Base-by-base conservation (phyloP, 2,888 invertebrate genomes). In the Cerastis leucographa region DNA sequence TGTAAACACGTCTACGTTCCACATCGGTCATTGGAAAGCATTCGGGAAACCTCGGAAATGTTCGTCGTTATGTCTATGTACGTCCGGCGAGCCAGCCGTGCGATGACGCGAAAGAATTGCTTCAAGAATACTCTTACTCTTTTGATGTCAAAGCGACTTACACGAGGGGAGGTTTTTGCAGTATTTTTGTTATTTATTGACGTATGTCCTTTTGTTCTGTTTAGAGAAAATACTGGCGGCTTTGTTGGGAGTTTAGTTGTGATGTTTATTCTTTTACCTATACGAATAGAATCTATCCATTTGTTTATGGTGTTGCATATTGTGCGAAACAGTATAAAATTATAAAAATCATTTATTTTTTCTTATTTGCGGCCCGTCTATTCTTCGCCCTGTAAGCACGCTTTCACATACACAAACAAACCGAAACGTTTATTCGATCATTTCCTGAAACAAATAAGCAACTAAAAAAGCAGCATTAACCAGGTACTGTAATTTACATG, bases 141-240 rank as follows among this genome's bases (percentile, higher is more conserved):
- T 84, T 84, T 84, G 84, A 84, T 86, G 80, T 86, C 80, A 79
- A 85, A 75, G 76, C 69, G 19, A 78, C 72, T 77, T 71, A 74
- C 46, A 68, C 61, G 61, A 61, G 51, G 25, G 25, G 42, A 65
- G 49, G 44, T 51, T 77, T 49, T 65, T 83, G 49, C 29, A 75
- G 74, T 67, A 56, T 69, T 64, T 62, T 67, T 56, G 65, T 76
- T 78, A 62, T 78, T 83, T 72, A 72, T 79, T 64, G 79, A 77
- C 49, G 40, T 54, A 69, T 29, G 61, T 65, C 56, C 46, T 69
- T 54, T 68, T 68, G 67, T 64, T 64, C 35, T 35, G 73, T 22
- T 35, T 35, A 12, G 11, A 71, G 12, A 40, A 75, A 62, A 66
- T 62, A 54, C 25, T 56, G 29, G 4, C 4, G 25, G 59, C 9